Base-by-base conservation (phyloP, 1,140 invertebrate genomes). In the Dufourea novaeangliae region DNA sequence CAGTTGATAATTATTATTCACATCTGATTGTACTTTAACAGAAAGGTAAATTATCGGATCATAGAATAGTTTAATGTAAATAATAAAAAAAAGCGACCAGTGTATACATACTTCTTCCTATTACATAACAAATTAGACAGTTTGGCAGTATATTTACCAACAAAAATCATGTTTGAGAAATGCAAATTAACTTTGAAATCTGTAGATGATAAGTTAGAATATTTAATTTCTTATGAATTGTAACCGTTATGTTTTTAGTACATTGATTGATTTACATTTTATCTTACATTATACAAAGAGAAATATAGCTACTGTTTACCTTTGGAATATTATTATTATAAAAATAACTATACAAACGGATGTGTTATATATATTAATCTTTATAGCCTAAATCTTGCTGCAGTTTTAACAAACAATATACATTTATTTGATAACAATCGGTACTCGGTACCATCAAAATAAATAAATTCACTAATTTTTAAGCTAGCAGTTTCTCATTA, bases 311-410 rank as follows among this genome's bases (percentile, higher is more conserved):
- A 76, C 11, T 8, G 11, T 66, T 54, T 39, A 50, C 74, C 74
- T 77, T 77, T 77, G 74, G 67, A 62, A 71, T n/a, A n/a, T n/a
- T n/a, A n/a, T 70, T 32, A 59, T 76, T 50, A 5, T 32, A 44
- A 44, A n/a, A 75, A 75, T 29, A 68, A 57, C 41, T 68, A 44
- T 20, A 44, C 37, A 34, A 57, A 37, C 5, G 0, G 34, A 37
- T 61, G 34, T 32, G 29, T 70, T 37, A 12, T 17, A 14, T 37
- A 12, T 17, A 14, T 56, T 59, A 32, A 20, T 22, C 12, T 70
- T 56, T 14, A 44, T n/a, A 32, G 37, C n/a, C 50, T 66, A 27
- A 34, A 56, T 27, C 56, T 67, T 44, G 68, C 11, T 29, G 34
- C 7, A 37, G 59, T 61, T n/a, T 32, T 14, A 72, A 72, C 5